Conservation (phyloP, 2,113 vertebrate species). For the Chamaetylas fuelleborni region DNA sequence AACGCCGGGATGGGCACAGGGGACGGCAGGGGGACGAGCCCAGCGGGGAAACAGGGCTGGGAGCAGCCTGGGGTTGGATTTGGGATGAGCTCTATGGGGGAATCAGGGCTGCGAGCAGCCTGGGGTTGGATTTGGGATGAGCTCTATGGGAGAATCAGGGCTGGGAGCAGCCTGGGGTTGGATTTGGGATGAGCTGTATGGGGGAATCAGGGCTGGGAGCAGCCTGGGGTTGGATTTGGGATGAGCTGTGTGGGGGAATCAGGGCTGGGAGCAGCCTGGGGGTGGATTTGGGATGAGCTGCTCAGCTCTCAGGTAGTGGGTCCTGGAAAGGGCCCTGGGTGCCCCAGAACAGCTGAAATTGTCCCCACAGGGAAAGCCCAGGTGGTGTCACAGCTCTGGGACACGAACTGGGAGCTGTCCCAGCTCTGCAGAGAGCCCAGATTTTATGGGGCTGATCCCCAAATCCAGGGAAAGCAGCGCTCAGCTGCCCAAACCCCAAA, state of each 20-base stretch:
- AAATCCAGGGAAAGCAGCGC: accelerated
- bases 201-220: too few relatives aligned
- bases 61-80: background rate
- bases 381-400: background rate
- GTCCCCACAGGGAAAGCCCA: background rate
- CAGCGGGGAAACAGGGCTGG: accelerated
- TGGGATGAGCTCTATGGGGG: too few relatives aligned
- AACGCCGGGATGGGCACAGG: background rate
- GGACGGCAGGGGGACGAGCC: background rate
- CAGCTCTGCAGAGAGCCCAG: background rate
- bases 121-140: too few relatives aligned
- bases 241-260: too few relatives aligned
- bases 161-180: background rate
- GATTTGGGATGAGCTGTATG: too few relatives aligned
- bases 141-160: too few relatives aligned
- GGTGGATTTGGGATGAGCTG: background rate
- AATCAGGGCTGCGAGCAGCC: too few relatives aligned
- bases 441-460: background rate
- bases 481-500: background rate
- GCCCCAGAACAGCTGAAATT: background rate
- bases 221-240: too few relatives aligned
- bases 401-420: background rate
- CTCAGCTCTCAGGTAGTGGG: accelerated
- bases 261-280: too few relatives aligned
- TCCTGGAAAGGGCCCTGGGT: background rate